phyloP scores from a whole-genome alignment of 2,888 invertebrate species.

The Lochmaea crataegi region DNA sequence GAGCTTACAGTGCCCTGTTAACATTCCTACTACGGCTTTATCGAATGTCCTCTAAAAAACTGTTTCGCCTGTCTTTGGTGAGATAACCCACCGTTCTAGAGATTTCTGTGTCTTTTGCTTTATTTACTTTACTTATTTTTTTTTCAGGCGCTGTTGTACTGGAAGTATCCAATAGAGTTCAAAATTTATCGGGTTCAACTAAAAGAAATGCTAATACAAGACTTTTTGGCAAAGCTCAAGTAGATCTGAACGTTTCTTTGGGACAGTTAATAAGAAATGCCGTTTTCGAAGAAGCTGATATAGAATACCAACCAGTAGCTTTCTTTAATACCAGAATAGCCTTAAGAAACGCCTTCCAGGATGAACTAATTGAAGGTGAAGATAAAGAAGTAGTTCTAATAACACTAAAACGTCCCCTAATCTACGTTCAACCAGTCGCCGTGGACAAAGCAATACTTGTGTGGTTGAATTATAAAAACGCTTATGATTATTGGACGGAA shows the following conservation, averaged over 20 bases:
- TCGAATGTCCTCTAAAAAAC: too few relatives aligned
- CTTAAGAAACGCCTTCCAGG: conserved; percentile 70
- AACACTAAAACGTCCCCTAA: conserved; percentile 90
- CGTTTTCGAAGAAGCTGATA: conserved; percentile 96
- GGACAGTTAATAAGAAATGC: conserved; percentile 94
- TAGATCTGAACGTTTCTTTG: conserved; percentile 94
- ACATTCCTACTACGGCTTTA: too few relatives aligned
- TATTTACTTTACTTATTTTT: neutral
- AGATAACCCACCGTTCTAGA: too few relatives aligned
- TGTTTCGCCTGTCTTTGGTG: too few relatives aligned
- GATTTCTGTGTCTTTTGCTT: neutral
- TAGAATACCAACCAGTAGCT: conserved; percentile 97
- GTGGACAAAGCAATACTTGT: conserved; percentile 98
- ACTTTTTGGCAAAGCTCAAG: conserved; percentile 85
- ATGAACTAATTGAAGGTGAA: conserved; percentile 85
- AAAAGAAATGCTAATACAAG: conserved; percentile 74
- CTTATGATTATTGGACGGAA: conserved; percentile 99
- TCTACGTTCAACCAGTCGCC: conserved; percentile 97
- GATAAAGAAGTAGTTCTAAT: conserved; percentile 92
- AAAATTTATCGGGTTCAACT: conserved; percentile 77
- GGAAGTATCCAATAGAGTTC: conserved; percentile 93
- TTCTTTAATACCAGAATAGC: conserved; percentile 97
- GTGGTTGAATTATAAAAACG: conserved; percentile 99
- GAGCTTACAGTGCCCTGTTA: too few relatives aligned
- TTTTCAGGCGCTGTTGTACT: conserved; percentile 81